Base-by-base conservation (phyloP, 2,797 vertebrate species). In the Kryptolebias ocellatus region DNA sequence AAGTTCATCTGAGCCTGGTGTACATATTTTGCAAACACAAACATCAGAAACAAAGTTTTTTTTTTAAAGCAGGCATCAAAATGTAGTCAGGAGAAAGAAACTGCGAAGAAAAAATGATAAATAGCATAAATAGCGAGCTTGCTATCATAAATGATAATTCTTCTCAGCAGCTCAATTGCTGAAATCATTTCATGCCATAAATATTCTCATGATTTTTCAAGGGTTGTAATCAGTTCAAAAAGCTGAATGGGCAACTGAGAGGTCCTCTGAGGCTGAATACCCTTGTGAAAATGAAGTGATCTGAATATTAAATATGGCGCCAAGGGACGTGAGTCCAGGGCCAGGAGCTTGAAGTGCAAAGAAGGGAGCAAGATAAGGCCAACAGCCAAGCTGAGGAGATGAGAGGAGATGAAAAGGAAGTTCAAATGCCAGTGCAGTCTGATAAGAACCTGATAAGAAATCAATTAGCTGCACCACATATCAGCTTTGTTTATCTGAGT, bases 361-460 rank as follows among this genome's bases (percentile, higher is more conserved):
- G 53, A 29, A 24, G 20, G 20, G 34, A 74, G 55, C 0, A 27
- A 72, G 81, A 88, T 78, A 83, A 80, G 50, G 56, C 29, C 27
- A 12, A 50, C 0, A 4, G 60, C 34, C 67, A 47, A 83, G 45
- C 56, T 0, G 39, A 18, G 28, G 47, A 69, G 73, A 77, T 60
- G 54, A 56, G 44, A 67, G 51, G 60, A 79, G 67, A 79, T 12
- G 45, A 55, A 72, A 68, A 61, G 50, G 49, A 78, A 78, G 71
- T 75, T 66, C 44, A 77, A 80, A 82, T 81, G 50, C 58, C 60
- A 67, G 20, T 44, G 56, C 34, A 31, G 77, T 79, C 72, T 80
- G 87, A 88, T 86, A 60, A 79, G 62, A 73, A 53, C 3, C 46
- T 66, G 83, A 91, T 83, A 85, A 86, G 72, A 55, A 91, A 87